phyloP scores from a whole-genome alignment of 2,888 invertebrate species.

The Nomada ruficornis region DNA sequence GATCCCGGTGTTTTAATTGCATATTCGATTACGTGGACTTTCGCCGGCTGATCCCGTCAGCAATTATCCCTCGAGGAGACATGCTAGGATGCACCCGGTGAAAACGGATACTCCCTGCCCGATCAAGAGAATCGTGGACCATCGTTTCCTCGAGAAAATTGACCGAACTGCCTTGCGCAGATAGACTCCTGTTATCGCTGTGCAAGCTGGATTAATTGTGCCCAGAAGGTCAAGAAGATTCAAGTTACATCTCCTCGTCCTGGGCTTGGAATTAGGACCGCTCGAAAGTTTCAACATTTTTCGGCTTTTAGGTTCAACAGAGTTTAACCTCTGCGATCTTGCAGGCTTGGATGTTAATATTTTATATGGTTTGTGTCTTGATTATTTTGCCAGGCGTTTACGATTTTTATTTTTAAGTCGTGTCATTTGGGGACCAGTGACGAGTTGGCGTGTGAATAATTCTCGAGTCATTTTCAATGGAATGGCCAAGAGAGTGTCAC shows the following conservation, averaged over 20 bases:
- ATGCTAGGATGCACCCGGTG: conserved; percentile 37
- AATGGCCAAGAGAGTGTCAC: too few species aligned
- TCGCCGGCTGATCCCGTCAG: conserved; percentile 64
- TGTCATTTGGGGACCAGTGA: too few species aligned
- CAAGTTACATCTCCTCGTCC: background rate
- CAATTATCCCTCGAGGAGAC: conserved; percentile 63
- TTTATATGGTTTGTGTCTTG: too few species aligned
- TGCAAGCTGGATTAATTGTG: background rate
- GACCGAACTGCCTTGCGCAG: background rate
- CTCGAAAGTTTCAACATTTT: too few species aligned
- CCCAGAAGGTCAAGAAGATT: background rate
- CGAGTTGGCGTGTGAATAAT: too few species aligned
- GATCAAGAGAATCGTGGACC: conserved; percentile 21
- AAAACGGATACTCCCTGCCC: conserved; percentile 51
- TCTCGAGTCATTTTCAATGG: too few species aligned
- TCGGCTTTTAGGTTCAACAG: too few species aligned
- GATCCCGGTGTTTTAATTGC: conserved; percentile 70
- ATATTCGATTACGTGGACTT: conserved; percentile 67
- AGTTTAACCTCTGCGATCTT: too few species aligned
- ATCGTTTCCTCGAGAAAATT: conserved; percentile 31
- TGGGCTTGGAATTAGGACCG: too few species aligned
- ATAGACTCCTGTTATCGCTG: conserved; percentile 11
- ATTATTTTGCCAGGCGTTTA: too few species aligned
- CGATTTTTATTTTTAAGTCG: too few species aligned
- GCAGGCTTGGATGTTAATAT: too few species aligned